Conservation (phyloP, 2,113 vertebrate genomes). For the Passer domesticus region DNA sequence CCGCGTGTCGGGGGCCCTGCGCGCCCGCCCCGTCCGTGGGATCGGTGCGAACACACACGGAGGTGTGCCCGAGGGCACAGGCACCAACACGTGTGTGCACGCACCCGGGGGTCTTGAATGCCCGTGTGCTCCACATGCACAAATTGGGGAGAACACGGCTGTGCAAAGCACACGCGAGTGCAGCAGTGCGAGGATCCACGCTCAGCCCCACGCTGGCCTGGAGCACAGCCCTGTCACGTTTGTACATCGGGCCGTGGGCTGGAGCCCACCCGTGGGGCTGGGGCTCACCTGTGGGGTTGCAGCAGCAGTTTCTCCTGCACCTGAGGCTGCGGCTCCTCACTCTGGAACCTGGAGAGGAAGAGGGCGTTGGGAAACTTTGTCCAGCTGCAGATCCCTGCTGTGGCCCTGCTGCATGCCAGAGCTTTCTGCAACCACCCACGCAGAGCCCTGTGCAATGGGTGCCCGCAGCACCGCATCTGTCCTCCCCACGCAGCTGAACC, state of each 20-base stretch:
- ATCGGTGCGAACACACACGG: neutral
- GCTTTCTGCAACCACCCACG: neutral
- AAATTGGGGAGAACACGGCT: fast-evolving
- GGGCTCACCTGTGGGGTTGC: neutral
- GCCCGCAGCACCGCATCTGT: neutral
- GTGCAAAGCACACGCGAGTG: fast-evolving
- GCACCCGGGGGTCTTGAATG: fast-evolving
- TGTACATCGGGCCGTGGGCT: fast-evolving
- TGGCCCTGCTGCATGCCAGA: neutral
- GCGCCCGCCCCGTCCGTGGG: neutral
- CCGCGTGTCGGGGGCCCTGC: neutral
- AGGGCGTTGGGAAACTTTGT: fast-evolving
- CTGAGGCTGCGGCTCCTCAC: fast-evolving
- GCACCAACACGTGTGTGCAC: fast-evolving
- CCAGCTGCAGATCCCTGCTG: neutral
- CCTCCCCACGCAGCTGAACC: fast-evolving
- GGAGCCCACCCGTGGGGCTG: neutral
- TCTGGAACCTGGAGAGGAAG: no score
- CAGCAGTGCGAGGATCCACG: fast-evolving
- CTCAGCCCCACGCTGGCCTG: neutral
- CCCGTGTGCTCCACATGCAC: fast-evolving
- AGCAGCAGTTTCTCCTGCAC: neutral
- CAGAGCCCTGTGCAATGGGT: fast-evolving
- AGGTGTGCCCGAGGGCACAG: neutral
- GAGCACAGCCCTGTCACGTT: fast-evolving